phyloP scores from a whole-genome alignment of 2,888 invertebrate species.

The Ernsta delagoae region DNA sequence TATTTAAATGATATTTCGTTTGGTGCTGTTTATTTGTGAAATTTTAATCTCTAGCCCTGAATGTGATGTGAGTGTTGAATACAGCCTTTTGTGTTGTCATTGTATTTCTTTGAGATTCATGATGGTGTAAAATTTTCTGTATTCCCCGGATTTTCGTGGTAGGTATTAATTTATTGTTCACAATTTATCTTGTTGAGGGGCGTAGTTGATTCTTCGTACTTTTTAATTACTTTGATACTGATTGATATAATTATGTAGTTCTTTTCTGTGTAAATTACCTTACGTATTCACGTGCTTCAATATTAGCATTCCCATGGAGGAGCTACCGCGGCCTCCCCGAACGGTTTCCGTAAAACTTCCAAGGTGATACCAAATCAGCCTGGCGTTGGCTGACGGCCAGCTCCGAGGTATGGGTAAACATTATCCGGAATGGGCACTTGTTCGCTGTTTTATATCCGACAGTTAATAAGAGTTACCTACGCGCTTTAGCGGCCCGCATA shows the following conservation, averaged over 20 bases:
- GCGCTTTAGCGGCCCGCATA: not conserved
- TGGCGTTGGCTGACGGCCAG: conserved; percentile 52
- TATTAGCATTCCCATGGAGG: conserved; percentile 9
- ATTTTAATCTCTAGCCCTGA: no score
- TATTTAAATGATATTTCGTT: not conserved
- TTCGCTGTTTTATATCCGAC: conserved; percentile 47
- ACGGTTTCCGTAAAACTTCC: conserved; percentile 48
- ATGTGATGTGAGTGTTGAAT: no score
- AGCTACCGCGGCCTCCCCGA: conserved; percentile 36
- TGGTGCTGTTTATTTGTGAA: not conserved
- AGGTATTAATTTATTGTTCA: no score
- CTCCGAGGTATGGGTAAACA: conserved; percentile 42
- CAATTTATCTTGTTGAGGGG: no score
- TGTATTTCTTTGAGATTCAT: no score
- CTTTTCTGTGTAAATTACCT: not conserved
- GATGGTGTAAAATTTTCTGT: no score
- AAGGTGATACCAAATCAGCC: conserved; percentile 50
- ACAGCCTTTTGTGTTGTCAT: no score
- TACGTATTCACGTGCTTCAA: not conserved
- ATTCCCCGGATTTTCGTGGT: no score
- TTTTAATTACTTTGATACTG: no score
- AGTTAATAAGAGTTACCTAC: conserved; percentile 40
- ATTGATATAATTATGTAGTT: not conserved
- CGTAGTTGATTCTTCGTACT: not conserved
- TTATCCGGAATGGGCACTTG: conserved; percentile 44